Base-by-base conservation (phyloP, 2,113 vertebrate species). In the Lonchura striata region DNA sequence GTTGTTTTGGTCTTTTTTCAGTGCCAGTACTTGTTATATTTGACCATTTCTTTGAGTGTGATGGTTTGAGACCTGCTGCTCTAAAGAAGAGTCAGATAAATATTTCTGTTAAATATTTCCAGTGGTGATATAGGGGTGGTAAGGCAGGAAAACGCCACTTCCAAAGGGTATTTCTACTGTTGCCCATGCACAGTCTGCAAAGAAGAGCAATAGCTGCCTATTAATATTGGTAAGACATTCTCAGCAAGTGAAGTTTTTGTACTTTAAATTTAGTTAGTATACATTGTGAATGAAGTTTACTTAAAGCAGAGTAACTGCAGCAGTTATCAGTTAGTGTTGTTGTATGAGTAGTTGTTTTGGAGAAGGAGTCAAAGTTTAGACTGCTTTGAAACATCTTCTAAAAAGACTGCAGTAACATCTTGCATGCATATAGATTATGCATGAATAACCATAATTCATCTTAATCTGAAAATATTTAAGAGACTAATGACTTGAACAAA, bases 341-440 rank as follows among this genome's bases (percentile, higher is more conserved):
- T 66, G 18, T 54, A 17, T 42, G 31, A 80, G 37, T 30, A 53
- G 37, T 24, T 52, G 4, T 44, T 81, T 61, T 94, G 13, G 28
- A 60, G 79, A 37, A 76, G 46, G 42, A 71, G 16, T 61, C 16
- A 74, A 50, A 33, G 31, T 6, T 69, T 89, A 20, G 1, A 54
- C 9, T 0, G 0, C 25, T 88, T 79, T 49, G 49, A 68, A 68
- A 53, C 5, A 37, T n/a, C 9, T 57, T 89, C 56, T 57, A 0
- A 54, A 37, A 28, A 74, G 41, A 54, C 16, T 75, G 8, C 14
- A 35, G 14, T 59, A 66, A 50, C 1, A 0, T 54, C 30, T 52
- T 66, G 19, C 63, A 5, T 89, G 9, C 1, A 0, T 50, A 13
- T 57, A 54, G 16, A 5, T 66, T 75, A 15, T 59, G 3, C 25